These are phyloP conservation scores for Halesus radiatus DNA, from an alignment of 1,140 invertebrate species.

Conservation along the genomic window DNA sequence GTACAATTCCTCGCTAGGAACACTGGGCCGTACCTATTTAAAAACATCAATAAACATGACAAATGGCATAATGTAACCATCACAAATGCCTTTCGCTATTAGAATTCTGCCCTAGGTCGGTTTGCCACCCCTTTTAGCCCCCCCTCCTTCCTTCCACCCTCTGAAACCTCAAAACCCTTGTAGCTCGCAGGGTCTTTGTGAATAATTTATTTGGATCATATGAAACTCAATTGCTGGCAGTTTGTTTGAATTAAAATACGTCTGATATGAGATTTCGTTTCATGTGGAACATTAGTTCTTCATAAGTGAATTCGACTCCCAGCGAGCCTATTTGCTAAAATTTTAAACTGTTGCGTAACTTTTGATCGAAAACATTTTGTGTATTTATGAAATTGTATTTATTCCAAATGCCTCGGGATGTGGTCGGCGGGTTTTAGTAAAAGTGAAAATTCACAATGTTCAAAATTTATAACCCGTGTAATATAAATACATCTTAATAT, in stretches of 20 bases:
- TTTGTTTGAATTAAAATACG: conserved; percentile 32
- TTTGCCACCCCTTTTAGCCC: not conserved
- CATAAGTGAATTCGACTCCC: not conserved
- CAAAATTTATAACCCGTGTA: too few relatives aligned
- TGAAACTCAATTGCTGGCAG: conserved; percentile 31
- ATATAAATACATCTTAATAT: too few relatives aligned
- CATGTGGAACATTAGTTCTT: not conserved
- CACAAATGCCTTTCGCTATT: not conserved
- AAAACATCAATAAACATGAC: conserved; percentile 18
- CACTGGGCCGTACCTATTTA: not conserved
- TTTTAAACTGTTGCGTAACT: not conserved
- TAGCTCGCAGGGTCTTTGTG: conserved; percentile 26
- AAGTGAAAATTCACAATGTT: not conserved
- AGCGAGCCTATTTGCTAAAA: not conserved
- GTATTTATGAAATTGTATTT: not conserved
- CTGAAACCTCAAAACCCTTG: not conserved
- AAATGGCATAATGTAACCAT: conserved; percentile 24
- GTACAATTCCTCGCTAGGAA: too few relatives aligned
- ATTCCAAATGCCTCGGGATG: not conserved
- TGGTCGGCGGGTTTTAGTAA: not conserved
- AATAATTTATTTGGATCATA: conserved; percentile 32
- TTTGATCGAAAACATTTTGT: not conserved
- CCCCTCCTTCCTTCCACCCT: not conserved
- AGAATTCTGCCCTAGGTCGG: conserved; percentile 14
- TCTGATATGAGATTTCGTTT: conserved; percentile 11